These are phyloP conservation scores for Formica aserva DNA, from an alignment of 2,888 invertebrate genomes.

Conservation along the genomic window DNA sequence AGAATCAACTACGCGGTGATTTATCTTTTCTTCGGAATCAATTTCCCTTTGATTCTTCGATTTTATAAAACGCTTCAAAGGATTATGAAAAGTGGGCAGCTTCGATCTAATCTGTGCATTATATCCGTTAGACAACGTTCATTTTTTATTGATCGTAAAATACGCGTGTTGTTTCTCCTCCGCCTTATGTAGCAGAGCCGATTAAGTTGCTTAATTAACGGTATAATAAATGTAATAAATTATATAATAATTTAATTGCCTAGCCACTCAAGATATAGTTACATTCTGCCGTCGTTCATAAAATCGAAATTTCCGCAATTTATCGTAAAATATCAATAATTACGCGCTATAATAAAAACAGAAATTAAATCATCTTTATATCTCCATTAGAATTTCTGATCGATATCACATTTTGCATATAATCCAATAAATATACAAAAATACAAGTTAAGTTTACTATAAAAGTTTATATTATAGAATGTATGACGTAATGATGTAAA, in stretches of 20 bases:
- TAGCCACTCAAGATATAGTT: neutral
- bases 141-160: slow-evolving; percentile 3
- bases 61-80: slow-evolving; percentile 76
- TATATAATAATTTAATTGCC: neutral
- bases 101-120: slow-evolving; percentile 75
- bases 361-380: neutral
- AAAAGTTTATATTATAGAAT: neutral
- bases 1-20: neutral
- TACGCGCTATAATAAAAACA: neutral
- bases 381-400: neutral
- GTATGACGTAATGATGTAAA: neutral
- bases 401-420: neutral
- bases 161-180: neutral
- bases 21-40: slow-evolving; percentile 25
- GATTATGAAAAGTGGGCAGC: slow-evolving; percentile 73
- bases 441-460: neutral
- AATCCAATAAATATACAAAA: neutral
- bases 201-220: slow-evolving; percentile 17
- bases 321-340: slow-evolving; percentile 8
- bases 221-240: neutral
- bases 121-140: slow-evolving; percentile 54
- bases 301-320: slow-evolving; percentile 4
- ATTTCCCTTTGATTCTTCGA: slow-evolving; percentile 58
- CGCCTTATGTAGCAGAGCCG: neutral
- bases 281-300: neutral